phyloP scores from a whole-genome alignment of 1,140 invertebrate genomes.

The Cotesia typhae region DNA sequence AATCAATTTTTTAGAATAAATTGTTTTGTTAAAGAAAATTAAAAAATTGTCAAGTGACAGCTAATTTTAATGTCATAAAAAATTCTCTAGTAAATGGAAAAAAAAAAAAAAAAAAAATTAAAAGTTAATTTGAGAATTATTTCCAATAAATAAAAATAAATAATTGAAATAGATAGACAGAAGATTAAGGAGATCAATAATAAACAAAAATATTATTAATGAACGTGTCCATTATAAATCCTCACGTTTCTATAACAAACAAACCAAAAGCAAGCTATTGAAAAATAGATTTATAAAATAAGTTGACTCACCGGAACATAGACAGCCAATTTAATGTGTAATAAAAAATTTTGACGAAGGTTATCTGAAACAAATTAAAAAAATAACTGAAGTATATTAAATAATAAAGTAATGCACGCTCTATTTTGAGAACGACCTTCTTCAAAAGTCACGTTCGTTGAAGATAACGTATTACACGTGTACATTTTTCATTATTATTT shows the following conservation, averaged over 20 bases:
- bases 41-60: too few species aligned
- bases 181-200: neutral
- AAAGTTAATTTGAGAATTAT: too few species aligned
- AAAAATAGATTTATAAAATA: slow-evolving; percentile 13
- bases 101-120: too few species aligned
- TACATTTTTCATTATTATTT: slow-evolving; percentile 12
- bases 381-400: slow-evolving; percentile 18
- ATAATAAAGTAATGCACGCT: slow-evolving; percentile 22
- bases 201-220: slow-evolving; percentile 26
- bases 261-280: neutral
- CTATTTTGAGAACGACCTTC: slow-evolving; percentile 34
- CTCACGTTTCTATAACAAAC: slow-evolving; percentile 39
- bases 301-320: slow-evolving; percentile 43
- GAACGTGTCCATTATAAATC: slow-evolving; percentile 40
- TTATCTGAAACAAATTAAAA: slow-evolving; percentile 32
- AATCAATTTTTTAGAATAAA: too few species aligned
- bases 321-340: slow-evolving; percentile 32
- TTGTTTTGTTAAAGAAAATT: too few species aligned
- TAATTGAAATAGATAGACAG: neutral
- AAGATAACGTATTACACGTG: slow-evolving; percentile 32
- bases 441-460: slow-evolving; percentile 18
- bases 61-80: too few species aligned
- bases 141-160: too few species aligned
- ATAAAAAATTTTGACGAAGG: slow-evolving; percentile 18
- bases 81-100: too few species aligned